Base-by-base conservation (phyloP, 2,113 vertebrate genomes). In the Hassar affinis region DNA sequence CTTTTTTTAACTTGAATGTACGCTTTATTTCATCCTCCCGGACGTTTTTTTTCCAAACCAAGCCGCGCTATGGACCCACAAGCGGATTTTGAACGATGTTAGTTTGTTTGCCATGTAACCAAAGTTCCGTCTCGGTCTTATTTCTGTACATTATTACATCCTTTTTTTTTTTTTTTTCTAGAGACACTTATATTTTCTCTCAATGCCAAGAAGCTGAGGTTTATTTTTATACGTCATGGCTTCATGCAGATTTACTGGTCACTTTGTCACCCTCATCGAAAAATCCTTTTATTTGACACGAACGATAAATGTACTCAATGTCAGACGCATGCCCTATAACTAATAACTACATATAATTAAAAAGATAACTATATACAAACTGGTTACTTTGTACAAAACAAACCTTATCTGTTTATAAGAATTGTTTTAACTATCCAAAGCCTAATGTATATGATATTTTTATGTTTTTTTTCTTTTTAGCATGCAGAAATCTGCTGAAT, bases 171-270 rank as follows among this genome's bases (percentile, higher is more conserved):
- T n/a, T 15, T 92, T 92, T 93, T 93, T 91, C 74, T 91, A 92
- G 89, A 93, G 90, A 92, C 90, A 91, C 91, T 91, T 92, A 91
- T 93, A 91, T 91, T 90, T 92, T 93, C 88, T 91, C 88, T 93
- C 85, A 51, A 93, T 91, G 91, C 92, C 93, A 94, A 93, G 90
- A 93, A 94, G 90, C 90, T 84, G 72, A 92, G 88, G 89, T 93
- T 94, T 95, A 93, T 94, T 95, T 95, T 94, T 94, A 89, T 94
- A 95, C 90, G 87, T 92, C 87, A 87, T 92, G 88, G 85, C 90
- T 90, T 93, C 90, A 90, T 91, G 90, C 91, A 89, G 81, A 89
- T 93, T 87, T 92, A 86, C 91, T 93, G 91, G 82, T 88, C 89
- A 87, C 83, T 86, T 54, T 78, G 57, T 89, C 83, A 80, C 80